Conservation (phyloP, 2,797 vertebrate genomes). For the Salarias fasciatus region DNA sequence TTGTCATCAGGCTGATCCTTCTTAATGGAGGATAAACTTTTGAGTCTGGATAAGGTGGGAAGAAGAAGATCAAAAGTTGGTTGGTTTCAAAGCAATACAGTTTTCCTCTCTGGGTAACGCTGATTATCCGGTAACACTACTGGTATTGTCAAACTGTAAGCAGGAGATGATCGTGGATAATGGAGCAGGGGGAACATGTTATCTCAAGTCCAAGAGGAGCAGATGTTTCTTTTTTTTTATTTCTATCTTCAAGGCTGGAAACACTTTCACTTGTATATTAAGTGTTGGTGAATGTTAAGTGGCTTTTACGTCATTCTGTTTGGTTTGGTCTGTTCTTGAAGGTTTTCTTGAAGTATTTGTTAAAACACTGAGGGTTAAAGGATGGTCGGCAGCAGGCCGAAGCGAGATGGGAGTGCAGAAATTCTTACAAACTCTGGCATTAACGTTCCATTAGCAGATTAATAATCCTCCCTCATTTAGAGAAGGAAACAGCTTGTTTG, state of each 20-base stretch:
- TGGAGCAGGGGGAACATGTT: slow-evolving; percentile 5
- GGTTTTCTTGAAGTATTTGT: slow-evolving; percentile 12
- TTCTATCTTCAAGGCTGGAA: not conserved
- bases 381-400: slow-evolving; percentile 14
- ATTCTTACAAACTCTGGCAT: slow-evolving; percentile 43
- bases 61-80: slow-evolving; percentile 28
- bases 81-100: slow-evolving; percentile 19
- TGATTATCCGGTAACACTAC: slow-evolving; percentile 25
- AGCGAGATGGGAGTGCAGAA: slow-evolving; percentile 35
- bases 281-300: slow-evolving; percentile 39
- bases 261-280: slow-evolving; percentile 47
- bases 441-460: slow-evolving; percentile 58
- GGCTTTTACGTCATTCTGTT: slow-evolving; percentile 23
- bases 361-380: slow-evolving; percentile 28
- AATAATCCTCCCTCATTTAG: slow-evolving; percentile 42
- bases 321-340: slow-evolving; percentile 5
- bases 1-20: slow-evolving; percentile 50
- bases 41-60: slow-evolving; percentile 57
- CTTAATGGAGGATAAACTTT: slow-evolving; percentile 57
- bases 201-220: slow-evolving; percentile 10
- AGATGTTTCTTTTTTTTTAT: slow-evolving; percentile 1
- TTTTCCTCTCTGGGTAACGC: slow-evolving; percentile 6
- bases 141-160: slow-evolving; percentile 31
- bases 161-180: slow-evolving; percentile 12
- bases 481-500: slow-evolving; percentile 49